phyloP scores from a whole-genome alignment of 2,797 vertebrate species.

The Phaenicophaeus curvirostris region DNA sequence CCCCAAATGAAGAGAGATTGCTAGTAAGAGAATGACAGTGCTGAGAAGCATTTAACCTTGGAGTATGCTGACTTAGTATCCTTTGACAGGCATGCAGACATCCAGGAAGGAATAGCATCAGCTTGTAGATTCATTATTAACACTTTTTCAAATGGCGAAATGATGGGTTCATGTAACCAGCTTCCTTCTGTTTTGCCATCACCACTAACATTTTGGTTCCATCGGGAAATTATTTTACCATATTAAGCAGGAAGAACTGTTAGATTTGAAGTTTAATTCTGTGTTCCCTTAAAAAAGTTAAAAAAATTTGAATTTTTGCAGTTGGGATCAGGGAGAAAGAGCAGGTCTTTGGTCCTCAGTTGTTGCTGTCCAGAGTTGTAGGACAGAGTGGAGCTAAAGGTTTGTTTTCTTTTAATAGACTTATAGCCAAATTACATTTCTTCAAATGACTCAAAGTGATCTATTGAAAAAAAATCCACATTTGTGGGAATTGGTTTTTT shows the following conservation, averaged over 20 bases:
- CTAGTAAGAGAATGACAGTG: background rate
- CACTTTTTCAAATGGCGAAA: background rate
- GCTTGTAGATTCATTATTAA: background rate
- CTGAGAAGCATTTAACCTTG: background rate
- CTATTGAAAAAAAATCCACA: background rate
- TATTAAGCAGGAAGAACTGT: background rate
- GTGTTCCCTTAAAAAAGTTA: background rate
- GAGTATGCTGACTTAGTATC: background rate
- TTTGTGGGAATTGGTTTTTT: background rate
- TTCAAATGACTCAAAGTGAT: background rate
- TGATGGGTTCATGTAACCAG: background rate
- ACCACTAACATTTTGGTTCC: background rate
- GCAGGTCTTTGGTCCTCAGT: background rate
- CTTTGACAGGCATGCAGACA: background rate
- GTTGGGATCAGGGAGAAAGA: background rate
- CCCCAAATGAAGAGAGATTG: background rate
- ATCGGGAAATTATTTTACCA: background rate
- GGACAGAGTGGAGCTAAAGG: background rate
- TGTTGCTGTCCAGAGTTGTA: background rate
- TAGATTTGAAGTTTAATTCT: background rate
- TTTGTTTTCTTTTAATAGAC: background rate
- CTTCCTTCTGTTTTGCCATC: background rate
- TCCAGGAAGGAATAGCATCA: background rate
- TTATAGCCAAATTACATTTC: background rate
- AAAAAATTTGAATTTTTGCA: background rate